A percentile compares a stretch with the other conserved stretches of the same genome.
Evolutionary conservation across 35 echinoderm and acorn worm species (phyloP).

Genomic region (Chiridota heheva): DNA sequence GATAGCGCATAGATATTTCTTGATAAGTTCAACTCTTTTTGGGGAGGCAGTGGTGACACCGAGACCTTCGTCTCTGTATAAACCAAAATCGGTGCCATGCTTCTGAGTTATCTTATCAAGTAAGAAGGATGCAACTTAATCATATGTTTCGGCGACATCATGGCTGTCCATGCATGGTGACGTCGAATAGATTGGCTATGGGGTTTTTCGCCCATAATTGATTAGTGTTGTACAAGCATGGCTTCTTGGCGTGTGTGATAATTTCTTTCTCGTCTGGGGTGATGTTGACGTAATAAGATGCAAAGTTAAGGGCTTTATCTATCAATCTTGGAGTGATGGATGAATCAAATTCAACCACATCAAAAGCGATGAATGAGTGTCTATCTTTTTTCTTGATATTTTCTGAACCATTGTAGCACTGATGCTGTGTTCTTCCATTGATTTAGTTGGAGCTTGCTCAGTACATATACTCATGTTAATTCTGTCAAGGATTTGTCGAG

Average conservation of each 20-base stretch:
- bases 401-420: constrained; percentile 34
- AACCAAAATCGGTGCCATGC: constrained; percentile 12
- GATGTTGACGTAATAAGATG: background rate
- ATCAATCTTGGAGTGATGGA: constrained; percentile 8
- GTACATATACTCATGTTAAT: constrained; percentile 21
- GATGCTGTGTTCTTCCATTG: constrained; percentile 42
- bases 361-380: constrained; percentile 1
- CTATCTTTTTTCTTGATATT: background rate
- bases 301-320: constrained; percentile 25
- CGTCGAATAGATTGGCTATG: constrained; percentile 17
- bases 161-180: constrained; percentile 43
- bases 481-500: constrained; percentile 28
- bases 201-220: background rate
- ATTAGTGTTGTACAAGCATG: constrained; percentile 3
- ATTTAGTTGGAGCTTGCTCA: constrained; percentile 22
- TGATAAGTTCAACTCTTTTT: constrained; percentile 13
- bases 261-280: background rate
- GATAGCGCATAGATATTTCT: constrained; percentile 32
- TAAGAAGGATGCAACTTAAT: constrained; percentile 26
- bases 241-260: constrained; percentile 25
- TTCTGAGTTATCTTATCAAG: constrained; percentile 13
- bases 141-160: constrained; percentile 40
- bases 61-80: constrained; percentile 37
- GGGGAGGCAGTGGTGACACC: constrained; percentile 10
- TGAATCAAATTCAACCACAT: constrained; percentile 31